These are phyloP conservation scores for Oenanthe oenanthe DNA, from an alignment of 2,113 vertebrate genomes.

Conservation along the genomic window DNA sequence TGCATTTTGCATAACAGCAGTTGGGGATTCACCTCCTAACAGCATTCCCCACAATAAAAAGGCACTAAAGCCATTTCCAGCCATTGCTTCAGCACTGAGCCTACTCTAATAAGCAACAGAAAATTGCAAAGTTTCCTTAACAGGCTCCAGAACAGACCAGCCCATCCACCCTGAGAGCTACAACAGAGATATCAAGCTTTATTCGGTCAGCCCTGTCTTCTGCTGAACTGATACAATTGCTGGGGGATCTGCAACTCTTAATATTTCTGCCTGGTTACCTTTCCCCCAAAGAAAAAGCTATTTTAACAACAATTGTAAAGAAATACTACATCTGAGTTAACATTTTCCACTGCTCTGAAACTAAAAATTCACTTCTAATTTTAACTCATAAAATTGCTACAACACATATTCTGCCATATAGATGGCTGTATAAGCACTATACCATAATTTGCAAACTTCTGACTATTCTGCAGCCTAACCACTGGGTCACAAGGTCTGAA, in stretches of 20 bases:
- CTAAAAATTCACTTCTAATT: neutral
- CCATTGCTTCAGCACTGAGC: neutral
- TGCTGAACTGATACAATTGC: neutral
- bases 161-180: neutral
- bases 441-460: neutral
- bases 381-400: neutral
- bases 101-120: neutral
- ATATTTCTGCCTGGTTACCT: neutral
- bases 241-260: neutral
- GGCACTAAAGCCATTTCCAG: neutral
- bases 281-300: neutral
- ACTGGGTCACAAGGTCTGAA: neutral
- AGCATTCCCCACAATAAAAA: slow-evolving; percentile 5
- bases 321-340: neutral
- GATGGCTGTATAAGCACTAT: neutral
- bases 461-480: neutral
- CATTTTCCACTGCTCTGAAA: neutral
- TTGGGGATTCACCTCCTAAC: slow-evolving; percentile 42
- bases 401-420: neutral
- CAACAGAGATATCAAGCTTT: neutral
- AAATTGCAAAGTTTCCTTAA: neutral
- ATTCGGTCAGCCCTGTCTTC: neutral
- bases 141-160: neutral
- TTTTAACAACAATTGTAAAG: neutral
- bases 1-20: neutral